Conservation (phyloP, 1,140 invertebrate species). For the Plodia interpunctella region DNA sequence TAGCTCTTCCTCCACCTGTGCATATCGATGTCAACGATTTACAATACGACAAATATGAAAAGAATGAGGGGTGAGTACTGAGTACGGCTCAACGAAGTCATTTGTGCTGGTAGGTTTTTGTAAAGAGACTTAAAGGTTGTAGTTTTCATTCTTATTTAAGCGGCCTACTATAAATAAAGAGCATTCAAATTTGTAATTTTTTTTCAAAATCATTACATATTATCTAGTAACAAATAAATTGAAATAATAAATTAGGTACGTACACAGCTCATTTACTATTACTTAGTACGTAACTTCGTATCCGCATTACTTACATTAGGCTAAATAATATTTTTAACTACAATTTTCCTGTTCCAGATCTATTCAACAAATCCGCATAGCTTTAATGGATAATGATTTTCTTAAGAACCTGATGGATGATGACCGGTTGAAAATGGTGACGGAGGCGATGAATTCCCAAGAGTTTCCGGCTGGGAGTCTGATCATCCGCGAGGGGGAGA, state of each 20-base stretch:
- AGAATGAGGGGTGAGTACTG: slow-evolving; percentile 64
- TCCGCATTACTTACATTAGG: no score
- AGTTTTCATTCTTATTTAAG: no score
- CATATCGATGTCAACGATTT: slow-evolving; percentile 48
- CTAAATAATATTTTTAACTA: background rate
- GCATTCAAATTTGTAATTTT: no score
- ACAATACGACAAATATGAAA: slow-evolving; percentile 65
- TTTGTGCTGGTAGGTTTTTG: no score
- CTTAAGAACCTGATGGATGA: slow-evolving; percentile 92
- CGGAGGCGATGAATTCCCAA: slow-evolving; percentile 94
- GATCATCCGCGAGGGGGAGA: slow-evolving; percentile 93
- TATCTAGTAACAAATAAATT: slow-evolving; percentile 3
- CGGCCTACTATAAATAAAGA: no score
- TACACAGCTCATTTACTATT: no score
- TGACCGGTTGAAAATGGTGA: slow-evolving; percentile 88
- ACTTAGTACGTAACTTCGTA: no score
- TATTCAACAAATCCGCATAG: slow-evolving; percentile 75
- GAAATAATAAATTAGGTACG: no score
- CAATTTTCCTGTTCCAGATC: slow-evolving; percentile 49
- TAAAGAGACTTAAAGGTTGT: no score
- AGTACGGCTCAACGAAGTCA: slow-evolving; percentile 17
- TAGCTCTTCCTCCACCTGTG: slow-evolving; percentile 55
- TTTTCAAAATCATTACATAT: no score
- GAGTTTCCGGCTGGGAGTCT: slow-evolving; percentile 84
- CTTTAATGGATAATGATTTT: slow-evolving; percentile 93